These are phyloP conservation scores for Aspidoscelis tigris DNA, from an alignment of 2,113 vertebrate species.

Conservation along the genomic window DNA sequence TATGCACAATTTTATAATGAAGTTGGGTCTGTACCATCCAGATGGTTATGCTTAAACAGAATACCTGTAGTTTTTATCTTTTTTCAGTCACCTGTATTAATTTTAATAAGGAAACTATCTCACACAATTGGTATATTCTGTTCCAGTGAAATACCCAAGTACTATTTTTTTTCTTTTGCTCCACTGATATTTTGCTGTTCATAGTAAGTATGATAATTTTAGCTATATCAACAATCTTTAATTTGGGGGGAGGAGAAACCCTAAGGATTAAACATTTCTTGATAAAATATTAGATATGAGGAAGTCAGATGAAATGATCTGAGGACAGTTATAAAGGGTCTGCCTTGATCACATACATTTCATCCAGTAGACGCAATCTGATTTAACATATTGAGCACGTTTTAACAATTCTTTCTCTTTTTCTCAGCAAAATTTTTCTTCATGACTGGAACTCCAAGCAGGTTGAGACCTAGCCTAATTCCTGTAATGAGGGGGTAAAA, in stretches of 20 bases:
- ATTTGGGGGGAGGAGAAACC: slow-evolving; percentile 43
- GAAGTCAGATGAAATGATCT: slow-evolving; percentile 50
- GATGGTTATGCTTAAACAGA: slow-evolving; percentile 64
- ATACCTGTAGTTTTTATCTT: slow-evolving; percentile 60
- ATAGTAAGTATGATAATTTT: slow-evolving; percentile 61
- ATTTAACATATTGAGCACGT: slow-evolving; percentile 6
- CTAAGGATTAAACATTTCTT: slow-evolving; percentile 57
- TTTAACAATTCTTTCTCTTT: slow-evolving; percentile 53
- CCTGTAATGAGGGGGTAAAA: slow-evolving; percentile 31
- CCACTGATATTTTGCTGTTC: slow-evolving; percentile 49
- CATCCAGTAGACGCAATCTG: slow-evolving; percentile 40
- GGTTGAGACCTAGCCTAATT: slow-evolving; percentile 17
- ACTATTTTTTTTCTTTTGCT: slow-evolving; percentile 49
- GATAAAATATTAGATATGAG: slow-evolving; percentile 66
- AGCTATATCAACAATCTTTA: slow-evolving; percentile 57
- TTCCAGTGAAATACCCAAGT: slow-evolving; percentile 58
- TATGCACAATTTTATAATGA: slow-evolving; percentile 64
- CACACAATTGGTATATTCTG: slow-evolving; percentile 60
- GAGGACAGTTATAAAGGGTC: slow-evolving; percentile 34
- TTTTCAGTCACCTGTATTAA: slow-evolving; percentile 61
- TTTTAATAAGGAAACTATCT: slow-evolving; percentile 68
- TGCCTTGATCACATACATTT: slow-evolving; percentile 54
- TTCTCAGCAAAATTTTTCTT: background rate
- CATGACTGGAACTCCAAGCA: slow-evolving; percentile 41
- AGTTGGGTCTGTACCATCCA: slow-evolving; percentile 27